Conservation (phyloP, 2,888 invertebrate genomes). For the Ophion ventricosus region DNA sequence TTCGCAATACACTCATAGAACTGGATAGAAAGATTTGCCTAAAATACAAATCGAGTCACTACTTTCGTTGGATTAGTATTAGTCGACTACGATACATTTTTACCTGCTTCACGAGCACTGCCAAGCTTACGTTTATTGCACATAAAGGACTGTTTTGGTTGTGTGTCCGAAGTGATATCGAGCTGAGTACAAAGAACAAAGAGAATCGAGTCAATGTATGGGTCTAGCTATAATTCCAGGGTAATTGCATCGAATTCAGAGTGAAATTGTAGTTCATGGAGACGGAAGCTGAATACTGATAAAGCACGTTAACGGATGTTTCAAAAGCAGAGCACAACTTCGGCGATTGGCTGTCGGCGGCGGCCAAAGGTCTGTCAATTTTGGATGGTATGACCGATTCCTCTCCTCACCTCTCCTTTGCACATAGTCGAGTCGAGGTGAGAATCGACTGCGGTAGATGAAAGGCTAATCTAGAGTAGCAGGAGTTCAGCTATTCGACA, state of each 20-base stretch:
- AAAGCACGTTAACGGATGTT: neutral
- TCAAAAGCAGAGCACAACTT: neutral
- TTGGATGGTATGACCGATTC: neutral
- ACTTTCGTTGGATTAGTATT: neutral
- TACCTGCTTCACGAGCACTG: neutral
- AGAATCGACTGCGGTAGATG: neutral
- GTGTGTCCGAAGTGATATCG: neutral
- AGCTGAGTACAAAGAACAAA: neutral
- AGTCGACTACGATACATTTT: neutral
- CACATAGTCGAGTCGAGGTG: neutral
- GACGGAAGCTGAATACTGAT: neutral
- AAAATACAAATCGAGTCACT: too few relatives aligned
- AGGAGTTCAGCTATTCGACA: neutral
- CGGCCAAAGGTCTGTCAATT: neutral
- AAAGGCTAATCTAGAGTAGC: neutral
- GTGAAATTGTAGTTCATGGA: neutral
- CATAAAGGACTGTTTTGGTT: neutral
- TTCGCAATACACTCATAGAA: too few relatives aligned
- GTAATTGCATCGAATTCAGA: neutral
- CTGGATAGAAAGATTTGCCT: too few relatives aligned
- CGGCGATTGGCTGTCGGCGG: neutral
- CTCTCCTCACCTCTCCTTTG: neutral
- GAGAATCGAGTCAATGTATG: neutral
- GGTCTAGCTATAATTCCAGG: neutral
- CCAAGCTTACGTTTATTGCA: neutral